Base-by-base conservation (phyloP, 2,113 vertebrate species). In the Ornithorhynchus anatinus region DNA sequence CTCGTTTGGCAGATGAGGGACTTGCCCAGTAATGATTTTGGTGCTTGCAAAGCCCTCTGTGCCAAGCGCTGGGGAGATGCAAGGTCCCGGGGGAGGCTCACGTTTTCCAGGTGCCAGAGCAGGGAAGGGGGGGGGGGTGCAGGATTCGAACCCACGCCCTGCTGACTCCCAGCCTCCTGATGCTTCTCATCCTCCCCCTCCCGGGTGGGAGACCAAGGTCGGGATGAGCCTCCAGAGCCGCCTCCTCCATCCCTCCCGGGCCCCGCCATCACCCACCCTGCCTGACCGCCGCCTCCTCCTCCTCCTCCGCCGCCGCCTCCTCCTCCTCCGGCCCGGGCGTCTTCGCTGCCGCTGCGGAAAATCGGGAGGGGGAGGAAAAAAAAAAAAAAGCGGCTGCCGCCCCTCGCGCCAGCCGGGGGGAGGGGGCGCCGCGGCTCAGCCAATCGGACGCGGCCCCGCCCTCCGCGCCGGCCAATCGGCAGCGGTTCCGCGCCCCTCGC, bases 231-330 rank as follows among this genome's bases (percentile, higher is more conserved):
- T 22, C 59, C 36, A 36, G 13, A n/a, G 44, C 44, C 11, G 61
- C 38, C 27, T 40, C 71, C 52, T 53, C 60, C 50, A n/a, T n/a
- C n/a, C n/a, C n/a, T 59, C 27, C 40, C 64, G 52, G 66, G 36
- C 43, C 52, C 43, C 5, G 59, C 85, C 83, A 72, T 87, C 83
- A 87, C 85, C 75, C 85, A 87, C 85, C 81, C 75, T 58, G 83
- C 72, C 29, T 15, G 56, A 77, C 74, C 58, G 85, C 77, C 56
- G 72, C 58, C 29, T 50, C 72, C 22, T 62, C 38, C 40, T 17
- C 65, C 44, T 5, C 68, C 77, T 17, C 43, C 37, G 35, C 35
- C 40, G n/a, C n/a, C n/a, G n/a, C n/a, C 47, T 27, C 13, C 23
- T 69, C 58, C n/a, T 56, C 48, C 47, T 50, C 47, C 25, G 3